Base-by-base conservation (phyloP, 2,888 invertebrate species). In the Sesamia inferens region DNA sequence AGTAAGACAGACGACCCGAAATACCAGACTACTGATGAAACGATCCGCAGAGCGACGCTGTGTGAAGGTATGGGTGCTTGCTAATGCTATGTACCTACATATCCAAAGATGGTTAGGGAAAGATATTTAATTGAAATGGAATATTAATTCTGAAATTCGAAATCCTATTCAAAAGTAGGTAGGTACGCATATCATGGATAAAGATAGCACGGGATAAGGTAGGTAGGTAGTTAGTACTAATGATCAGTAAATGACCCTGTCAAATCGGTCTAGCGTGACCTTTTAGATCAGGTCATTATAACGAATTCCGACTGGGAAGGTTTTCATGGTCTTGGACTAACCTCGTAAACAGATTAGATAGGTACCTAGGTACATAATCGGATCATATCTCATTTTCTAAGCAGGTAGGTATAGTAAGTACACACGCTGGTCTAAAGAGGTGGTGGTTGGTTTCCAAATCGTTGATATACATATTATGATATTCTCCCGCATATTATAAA, bases 241-340 rank as follows among this genome's bases (percentile, higher is more conserved):
- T 31, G 31, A 64, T 24, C 44, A 14, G 51, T 24, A 66, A 51
- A 31, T 68, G 19, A 51, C 22, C 48, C 19, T 2, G 39, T 19
- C 14, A 71, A 55, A 71, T 55, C 44, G 19, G 44, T 71, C 31
- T 44, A 31, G 39, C 22, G 13, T 47, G 44, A 55, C 72, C 55
- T 72, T 71, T 71, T n/a, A 22, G 13, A 70, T 70, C n/a, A 44
- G 19, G 54, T 55, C 69, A 51, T 2, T 70, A 0, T 13, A 39
- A 4, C 44, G 42, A 73, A 24, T 70, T 59, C 39, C 13, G 48
- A 51, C 14, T 63, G 58, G 19, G 47, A 65, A 65, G 57, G 39
- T 54, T 82, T 59, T 61, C 67, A 64, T 78, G 67, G 79, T 62
- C 78, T 78, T 16, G 19, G 47, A n/a, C 22, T 54, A 82, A 68